Conservation (phyloP, 2,113 vertebrate species). For the Columba livia region DNA sequence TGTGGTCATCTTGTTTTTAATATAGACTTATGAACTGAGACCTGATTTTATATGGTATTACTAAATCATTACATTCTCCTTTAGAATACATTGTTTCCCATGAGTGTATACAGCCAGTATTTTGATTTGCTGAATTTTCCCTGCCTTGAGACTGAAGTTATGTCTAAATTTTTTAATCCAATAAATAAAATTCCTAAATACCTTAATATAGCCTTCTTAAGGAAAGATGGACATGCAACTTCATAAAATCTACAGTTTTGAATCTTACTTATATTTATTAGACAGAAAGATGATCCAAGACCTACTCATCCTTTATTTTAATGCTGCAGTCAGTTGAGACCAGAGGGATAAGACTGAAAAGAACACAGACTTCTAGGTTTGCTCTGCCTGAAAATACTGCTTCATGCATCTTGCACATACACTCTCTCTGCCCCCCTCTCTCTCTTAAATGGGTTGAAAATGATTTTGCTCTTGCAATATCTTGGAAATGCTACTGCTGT, state of each 20-base stretch:
- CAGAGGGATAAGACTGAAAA: not conserved
- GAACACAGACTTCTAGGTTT: not conserved
- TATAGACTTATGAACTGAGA: slow-evolving; percentile 7
- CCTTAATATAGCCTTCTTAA: not conserved
- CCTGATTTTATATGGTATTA: not conserved
- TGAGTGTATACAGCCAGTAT: not conserved
- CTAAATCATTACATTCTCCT: not conserved
- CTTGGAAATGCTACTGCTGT: not conserved
- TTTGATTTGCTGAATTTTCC: not conserved
- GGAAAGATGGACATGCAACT: not conserved
- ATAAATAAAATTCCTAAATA: not conserved
- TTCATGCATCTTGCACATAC: not conserved
- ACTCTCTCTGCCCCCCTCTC: not conserved
- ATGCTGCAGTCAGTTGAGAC: not conserved
- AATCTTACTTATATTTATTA: not conserved
- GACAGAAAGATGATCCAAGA: not conserved
- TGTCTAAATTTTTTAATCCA: not conserved
- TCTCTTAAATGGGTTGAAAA: not conserved
- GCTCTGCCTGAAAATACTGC: not conserved
- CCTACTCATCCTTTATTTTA: not conserved
- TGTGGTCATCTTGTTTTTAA: slow-evolving; percentile 69
- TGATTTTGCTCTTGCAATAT: not conserved
- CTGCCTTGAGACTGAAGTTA: not conserved
- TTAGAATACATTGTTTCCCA: not conserved
- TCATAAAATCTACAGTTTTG: not conserved